Percentiles rank a stretch among this genome's conserved stretches.
Evolutionary conservation across 2,888 invertebrate genomes (phyloP).

Genomic region (Drosophila yooni): DNA sequence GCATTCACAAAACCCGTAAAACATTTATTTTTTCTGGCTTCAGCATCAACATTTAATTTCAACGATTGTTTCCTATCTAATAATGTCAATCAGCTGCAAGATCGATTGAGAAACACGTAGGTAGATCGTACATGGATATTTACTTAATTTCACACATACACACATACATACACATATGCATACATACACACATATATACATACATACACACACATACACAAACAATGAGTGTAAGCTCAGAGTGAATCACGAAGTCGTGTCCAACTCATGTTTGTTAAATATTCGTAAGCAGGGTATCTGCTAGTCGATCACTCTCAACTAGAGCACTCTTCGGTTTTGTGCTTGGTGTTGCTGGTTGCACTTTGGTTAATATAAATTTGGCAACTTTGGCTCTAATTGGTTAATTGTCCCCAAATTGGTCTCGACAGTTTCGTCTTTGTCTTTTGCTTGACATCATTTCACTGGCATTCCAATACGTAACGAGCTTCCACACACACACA

Average conservation of each 20-base stretch:
- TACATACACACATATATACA: not conserved
- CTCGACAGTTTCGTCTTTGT: not conserved
- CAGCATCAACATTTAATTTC: not conserved
- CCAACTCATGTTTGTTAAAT: not conserved
- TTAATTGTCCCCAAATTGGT: not conserved
- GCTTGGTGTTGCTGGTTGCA: not conserved
- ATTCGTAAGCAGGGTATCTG: not conserved
- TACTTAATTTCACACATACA: not conserved
- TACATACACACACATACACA: too few relatives aligned
- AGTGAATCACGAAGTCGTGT: not conserved
- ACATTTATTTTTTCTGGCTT: not conserved
- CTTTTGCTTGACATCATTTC: slow-evolving; percentile 57
- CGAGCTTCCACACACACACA: slow-evolving; percentile 6
- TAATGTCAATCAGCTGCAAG: not conserved
- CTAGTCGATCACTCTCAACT: not conserved
- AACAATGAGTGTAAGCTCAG: not conserved
- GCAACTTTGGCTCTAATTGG: not conserved
- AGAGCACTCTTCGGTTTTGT: not conserved
- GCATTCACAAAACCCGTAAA: not conserved
- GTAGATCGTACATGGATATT: not conserved
- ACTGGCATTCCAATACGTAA: slow-evolving; percentile 70
- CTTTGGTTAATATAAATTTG: not conserved
- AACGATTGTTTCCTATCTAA: not conserved
- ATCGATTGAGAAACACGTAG: not conserved
- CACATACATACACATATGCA: not conserved